Conservation (phyloP, 2,888 invertebrate genomes). For the Ashinkailepas kermadecensis region DNA sequence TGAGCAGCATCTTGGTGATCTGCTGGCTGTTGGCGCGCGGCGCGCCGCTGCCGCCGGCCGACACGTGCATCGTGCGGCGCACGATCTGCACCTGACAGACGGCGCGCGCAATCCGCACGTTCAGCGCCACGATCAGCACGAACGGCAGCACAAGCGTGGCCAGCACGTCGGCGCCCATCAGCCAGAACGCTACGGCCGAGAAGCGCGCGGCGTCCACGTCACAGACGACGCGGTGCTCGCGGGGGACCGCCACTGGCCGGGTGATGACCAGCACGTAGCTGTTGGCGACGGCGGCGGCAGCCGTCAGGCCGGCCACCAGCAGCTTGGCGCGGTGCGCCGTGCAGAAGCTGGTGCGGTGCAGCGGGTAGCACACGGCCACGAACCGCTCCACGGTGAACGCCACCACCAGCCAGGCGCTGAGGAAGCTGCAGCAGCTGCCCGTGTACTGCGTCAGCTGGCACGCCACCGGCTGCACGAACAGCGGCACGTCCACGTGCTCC, state of each 20-base stretch:
- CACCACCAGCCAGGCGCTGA: constrained; percentile 77
- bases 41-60: not conserved
- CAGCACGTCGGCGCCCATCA: constrained; percentile 63
- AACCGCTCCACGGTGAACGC: constrained; percentile 78
- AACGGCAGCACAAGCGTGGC: constrained; percentile 67
- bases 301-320: constrained; percentile 50
- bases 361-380: constrained; percentile 69
- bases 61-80: constrained; percentile 25
- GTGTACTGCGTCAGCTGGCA: constrained; percentile 67
- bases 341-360: constrained; percentile 59
- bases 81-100: constrained; percentile 45
- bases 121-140: constrained; percentile 59
- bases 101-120: constrained; percentile 59
- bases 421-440: constrained; percentile 63
- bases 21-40: constrained; percentile 34
- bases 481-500: constrained; percentile 39
- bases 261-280: constrained; percentile 47
- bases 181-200: constrained; percentile 51
- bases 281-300: constrained; percentile 51
- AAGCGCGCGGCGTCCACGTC: constrained; percentile 38
- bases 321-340: constrained; percentile 62
- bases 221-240: constrained; percentile 47
- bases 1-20: constrained; percentile 70
- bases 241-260: constrained; percentile 38
- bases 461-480: constrained; percentile 37